These are phyloP conservation scores for Oxyteleia sp. DNA, from an alignment of 2,888 invertebrate genomes.

Conservation along the genomic window DNA sequence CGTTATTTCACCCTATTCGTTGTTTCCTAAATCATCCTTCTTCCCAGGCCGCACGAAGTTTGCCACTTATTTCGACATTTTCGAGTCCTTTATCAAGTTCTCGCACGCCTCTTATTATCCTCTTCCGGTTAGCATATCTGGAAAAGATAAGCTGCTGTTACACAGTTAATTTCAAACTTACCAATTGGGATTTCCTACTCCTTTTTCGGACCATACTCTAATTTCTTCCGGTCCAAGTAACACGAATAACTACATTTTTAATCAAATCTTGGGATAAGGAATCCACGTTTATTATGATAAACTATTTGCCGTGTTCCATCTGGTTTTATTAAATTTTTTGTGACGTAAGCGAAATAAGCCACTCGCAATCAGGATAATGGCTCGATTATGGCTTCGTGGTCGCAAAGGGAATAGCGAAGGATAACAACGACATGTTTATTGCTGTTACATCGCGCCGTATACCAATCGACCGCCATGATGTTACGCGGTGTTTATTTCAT, in stretches of 20 bases:
- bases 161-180: slow-evolving; percentile 58
- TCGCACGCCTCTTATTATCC: slow-evolving; percentile 59
- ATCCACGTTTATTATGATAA: slow-evolving; percentile 43
- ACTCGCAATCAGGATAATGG: slow-evolving; percentile 79
- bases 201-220: neutral
- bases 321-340: slow-evolving; percentile 39
- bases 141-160: slow-evolving; percentile 57
- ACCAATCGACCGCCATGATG: slow-evolving; percentile 26
- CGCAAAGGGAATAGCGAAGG: slow-evolving; percentile 53
- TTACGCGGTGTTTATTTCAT: slow-evolving; percentile 33
- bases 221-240: slow-evolving; percentile 13
- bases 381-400: slow-evolving; percentile 81
- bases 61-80: slow-evolving; percentile 52
- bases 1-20: slow-evolving; percentile 60
- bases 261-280: slow-evolving; percentile 17
- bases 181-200: neutral
- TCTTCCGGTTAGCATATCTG: slow-evolving; percentile 64
- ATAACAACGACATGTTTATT: slow-evolving; percentile 73
- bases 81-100: slow-evolving; percentile 33
- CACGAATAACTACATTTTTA: neutral
- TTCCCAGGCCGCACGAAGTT: slow-evolving; percentile 26
- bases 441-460: slow-evolving; percentile 39
- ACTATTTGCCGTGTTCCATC: slow-evolving; percentile 6
- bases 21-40: slow-evolving; percentile 58
- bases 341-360: slow-evolving; percentile 51